Evolutionary conservation across 1,140 invertebrate species (phyloP).

Genomic region (Zophobas morio): DNA sequence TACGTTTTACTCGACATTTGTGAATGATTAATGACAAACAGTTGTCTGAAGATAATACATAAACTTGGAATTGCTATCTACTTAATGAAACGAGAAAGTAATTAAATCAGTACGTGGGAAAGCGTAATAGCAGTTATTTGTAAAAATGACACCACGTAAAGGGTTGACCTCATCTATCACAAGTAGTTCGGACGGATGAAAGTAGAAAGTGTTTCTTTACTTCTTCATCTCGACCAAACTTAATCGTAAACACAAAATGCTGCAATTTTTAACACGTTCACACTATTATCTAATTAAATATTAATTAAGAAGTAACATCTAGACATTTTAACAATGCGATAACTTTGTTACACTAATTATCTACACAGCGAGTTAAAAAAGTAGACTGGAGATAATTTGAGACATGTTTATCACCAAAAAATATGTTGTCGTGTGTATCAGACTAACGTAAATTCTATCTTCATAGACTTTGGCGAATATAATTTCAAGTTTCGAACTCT

Average conservation of each 20-base stretch:
- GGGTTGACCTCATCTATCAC: constrained; percentile 30
- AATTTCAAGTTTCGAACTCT: constrained; percentile 41
- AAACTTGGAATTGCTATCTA: constrained; percentile 31
- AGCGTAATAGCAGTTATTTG: constrained; percentile 4
- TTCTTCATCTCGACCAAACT: neutral
- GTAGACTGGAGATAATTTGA: constrained; percentile 16
- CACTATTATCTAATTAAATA: constrained; percentile 14
- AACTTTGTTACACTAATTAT: neutral
- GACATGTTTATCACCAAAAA: constrained; percentile 16
- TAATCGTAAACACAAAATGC: constrained; percentile 5
- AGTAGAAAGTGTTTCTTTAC: constrained; percentile 32
- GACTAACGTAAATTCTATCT: constrained; percentile 39
- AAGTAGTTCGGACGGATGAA: constrained; percentile 3
- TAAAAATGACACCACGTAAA: constrained; percentile 22
- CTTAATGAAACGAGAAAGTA: constrained; percentile 36
- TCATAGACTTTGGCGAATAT: constrained; percentile 35
- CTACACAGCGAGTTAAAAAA: neutral
- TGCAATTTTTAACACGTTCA: constrained; percentile 6
- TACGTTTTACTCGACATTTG: constrained; percentile 9
- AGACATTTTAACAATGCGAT: neutral
- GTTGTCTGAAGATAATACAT: constrained; percentile 11
- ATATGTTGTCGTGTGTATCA: constrained; percentile 36
- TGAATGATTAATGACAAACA: constrained; percentile 32
- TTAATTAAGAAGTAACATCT: neutral
- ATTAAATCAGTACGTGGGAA: constrained; percentile 30